Evolutionary conservation across 1,140 invertebrate genomes (phyloP).

Genomic region (Trichonephila clavipes): DNA sequence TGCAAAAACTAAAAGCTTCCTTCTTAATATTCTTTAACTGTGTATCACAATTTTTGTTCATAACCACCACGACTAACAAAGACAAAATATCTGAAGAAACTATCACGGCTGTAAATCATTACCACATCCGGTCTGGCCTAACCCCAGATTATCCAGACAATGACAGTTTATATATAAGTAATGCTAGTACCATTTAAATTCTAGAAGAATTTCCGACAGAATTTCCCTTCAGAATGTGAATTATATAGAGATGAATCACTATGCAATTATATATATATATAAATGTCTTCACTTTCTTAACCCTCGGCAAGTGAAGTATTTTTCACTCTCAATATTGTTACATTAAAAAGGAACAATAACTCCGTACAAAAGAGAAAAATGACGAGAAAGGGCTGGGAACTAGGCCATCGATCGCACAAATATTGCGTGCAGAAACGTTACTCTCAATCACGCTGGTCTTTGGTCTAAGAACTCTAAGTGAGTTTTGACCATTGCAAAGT

Average conservation of each 20-base stretch:
- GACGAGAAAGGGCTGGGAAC: background rate
- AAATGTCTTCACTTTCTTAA: background rate
- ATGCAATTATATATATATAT: background rate
- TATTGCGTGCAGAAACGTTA: slow-evolving; percentile 10
- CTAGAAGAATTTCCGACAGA: background rate
- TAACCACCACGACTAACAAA: no score
- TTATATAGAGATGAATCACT: background rate
- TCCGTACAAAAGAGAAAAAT: slow-evolving; percentile 56
- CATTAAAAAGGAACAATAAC: background rate
- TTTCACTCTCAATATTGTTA: slow-evolving; percentile 41
- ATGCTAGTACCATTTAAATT: background rate
- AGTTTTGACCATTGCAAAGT: background rate
- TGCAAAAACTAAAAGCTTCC: no score
- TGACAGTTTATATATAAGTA: background rate
- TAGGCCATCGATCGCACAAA: slow-evolving; percentile 10
- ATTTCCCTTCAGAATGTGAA: background rate
- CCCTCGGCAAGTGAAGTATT: background rate
- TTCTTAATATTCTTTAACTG: no score
- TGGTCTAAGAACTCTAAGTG: background rate
- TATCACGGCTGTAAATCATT: no score
- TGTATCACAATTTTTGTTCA: no score
- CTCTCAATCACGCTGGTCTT: background rate
- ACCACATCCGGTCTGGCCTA: no score
- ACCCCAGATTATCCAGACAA: no score
- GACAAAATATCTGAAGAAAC: no score